Conservation (phyloP, 2,113 vertebrate species). For the Peromyscus maniculatus region DNA sequence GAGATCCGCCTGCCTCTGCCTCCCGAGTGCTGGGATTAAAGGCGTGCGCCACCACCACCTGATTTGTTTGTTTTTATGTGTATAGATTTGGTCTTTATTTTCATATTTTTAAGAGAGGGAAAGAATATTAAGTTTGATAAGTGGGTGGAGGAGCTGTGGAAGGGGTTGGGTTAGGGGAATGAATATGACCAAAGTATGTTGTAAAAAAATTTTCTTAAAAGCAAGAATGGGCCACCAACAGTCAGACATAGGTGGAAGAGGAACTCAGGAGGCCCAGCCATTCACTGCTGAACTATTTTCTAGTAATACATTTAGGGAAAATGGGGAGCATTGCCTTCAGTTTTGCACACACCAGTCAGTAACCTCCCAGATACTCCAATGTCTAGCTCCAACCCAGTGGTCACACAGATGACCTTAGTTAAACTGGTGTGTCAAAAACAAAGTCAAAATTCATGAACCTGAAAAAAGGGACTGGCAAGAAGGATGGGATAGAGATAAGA, state of each 20-base stretch:
- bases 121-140: neutral
- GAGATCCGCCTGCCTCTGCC: too few relatives aligned
- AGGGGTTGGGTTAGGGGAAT: neutral
- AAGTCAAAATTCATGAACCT: neutral
- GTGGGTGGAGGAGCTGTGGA: neutral
- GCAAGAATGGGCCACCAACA: neutral
- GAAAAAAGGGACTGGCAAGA: neutral
- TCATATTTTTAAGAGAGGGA: neutral
- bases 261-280: neutral
- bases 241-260: neutral
- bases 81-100: neutral
- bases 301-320: neutral
- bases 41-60: too few relatives aligned
- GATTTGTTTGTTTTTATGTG: neutral
- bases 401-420: neutral
- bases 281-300: neutral
- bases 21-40: too few relatives aligned
- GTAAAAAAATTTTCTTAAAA: neutral
- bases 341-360: neutral
- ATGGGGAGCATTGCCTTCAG: neutral
- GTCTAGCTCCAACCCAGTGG: neutral
- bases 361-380: neutral
- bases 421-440: neutral
- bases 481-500: neutral
- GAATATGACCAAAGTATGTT: neutral